A percentile compares a stretch with the other conserved stretches of the same genome.
phyloP scores from a whole-genome alignment of 2,797 vertebrate species.

The Lagorchestes hirsutus region DNA sequence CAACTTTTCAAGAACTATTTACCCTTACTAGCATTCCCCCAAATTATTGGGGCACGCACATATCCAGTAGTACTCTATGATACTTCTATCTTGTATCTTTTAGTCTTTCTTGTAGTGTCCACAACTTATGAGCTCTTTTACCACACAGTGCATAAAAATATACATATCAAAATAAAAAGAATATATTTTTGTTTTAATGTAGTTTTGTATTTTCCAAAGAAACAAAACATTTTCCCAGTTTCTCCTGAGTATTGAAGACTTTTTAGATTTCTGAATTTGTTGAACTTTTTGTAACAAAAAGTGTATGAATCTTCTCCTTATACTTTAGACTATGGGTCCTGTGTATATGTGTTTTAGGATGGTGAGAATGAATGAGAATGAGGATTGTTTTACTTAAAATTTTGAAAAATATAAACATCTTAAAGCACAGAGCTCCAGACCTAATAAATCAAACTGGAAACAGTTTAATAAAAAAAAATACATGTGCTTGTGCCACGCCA shows the following conservation, averaged over 20 bases:
- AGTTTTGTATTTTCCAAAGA: constrained; percentile 54
- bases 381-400: not conserved
- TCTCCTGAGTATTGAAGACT: constrained; percentile 29
- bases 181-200: not conserved
- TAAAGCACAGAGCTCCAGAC: constrained; percentile 49
- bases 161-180: constrained; percentile 48
- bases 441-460: constrained; percentile 49
- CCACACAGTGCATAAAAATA: constrained; percentile 25
- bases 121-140: constrained; percentile 33
- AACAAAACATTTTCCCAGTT: constrained; percentile 11
- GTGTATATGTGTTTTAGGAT: not conserved
- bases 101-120: constrained; percentile 26
- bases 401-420: not conserved
- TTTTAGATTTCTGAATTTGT: constrained; percentile 44
- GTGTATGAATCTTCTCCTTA: not conserved
- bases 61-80: not conserved
- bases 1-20: not conserved
- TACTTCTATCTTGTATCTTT: constrained; percentile 59
- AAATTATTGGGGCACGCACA: not conserved
- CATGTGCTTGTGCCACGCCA: constrained; percentile 9
- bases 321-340: not conserved
- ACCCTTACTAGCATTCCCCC: not conserved
- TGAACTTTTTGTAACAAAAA: constrained; percentile 7
- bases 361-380: not conserved
- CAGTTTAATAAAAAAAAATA: constrained; percentile 27